Percentiles rank a stretch among this genome's conserved stretches.
Conservation (phyloP, 2,113 vertebrate genomes). For the Fregata magnificens region DNA sequence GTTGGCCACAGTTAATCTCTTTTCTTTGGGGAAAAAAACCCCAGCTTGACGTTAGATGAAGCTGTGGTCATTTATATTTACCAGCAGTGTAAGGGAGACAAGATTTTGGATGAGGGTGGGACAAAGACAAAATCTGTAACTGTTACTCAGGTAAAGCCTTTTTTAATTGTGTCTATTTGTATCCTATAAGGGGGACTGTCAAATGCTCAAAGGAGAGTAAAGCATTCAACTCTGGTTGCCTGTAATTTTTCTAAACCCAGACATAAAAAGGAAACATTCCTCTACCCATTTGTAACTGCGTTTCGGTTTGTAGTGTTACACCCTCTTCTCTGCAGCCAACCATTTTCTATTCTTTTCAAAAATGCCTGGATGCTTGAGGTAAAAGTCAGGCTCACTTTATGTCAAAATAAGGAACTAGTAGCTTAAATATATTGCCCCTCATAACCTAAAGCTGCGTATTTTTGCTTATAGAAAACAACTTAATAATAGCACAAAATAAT, state of each 20-base stretch:
- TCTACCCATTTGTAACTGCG: background rate
- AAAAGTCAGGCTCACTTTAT: background rate
- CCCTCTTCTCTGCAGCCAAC: background rate
- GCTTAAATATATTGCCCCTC: background rate
- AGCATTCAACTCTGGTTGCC: background rate
- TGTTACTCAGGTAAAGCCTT: background rate
- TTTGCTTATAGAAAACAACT: background rate
- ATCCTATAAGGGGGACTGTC: background rate
- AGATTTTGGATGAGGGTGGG: background rate
- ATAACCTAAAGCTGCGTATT: background rate
- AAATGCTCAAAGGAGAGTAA: background rate
- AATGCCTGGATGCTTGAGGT: background rate
- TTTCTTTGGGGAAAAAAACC: background rate
- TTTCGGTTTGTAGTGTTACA: background rate
- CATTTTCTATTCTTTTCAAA: background rate
- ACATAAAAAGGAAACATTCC: background rate
- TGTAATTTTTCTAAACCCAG: background rate
- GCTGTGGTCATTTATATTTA: background rate
- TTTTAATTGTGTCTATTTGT: background rate
- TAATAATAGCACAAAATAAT: background rate
- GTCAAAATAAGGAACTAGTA: background rate
- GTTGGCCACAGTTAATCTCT: background rate
- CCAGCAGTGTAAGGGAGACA: background rate
- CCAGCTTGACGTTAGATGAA: background rate
- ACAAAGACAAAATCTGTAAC: background rate